Base-by-base conservation (phyloP, 2,113 vertebrate genomes). In the Pleuronectes platessa region DNA sequence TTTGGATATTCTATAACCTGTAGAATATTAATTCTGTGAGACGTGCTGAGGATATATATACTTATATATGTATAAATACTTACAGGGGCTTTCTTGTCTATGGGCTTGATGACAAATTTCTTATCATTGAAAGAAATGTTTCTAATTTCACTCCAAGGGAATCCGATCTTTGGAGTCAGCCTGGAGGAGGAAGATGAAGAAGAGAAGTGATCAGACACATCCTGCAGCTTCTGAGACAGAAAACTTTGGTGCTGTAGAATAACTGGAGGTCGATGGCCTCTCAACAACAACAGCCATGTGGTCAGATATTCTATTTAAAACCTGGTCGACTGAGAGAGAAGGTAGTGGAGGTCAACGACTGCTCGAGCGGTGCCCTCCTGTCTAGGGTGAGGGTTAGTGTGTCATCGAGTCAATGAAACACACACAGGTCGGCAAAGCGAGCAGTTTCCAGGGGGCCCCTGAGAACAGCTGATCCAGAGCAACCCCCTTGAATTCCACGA, bases 91-190 rank as follows among this genome's bases (percentile, higher is more conserved):
- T 97, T 99, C 93, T 97, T 99, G 90, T 99, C 98, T 61, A 98
- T 96, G 60, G 98, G 97, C 89, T 99, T 99, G 89, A 99, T 99
- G 90, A 96, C 91, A 87, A 99, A 99, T 81, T 98, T 99, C 89
- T 98, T 99, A 82, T 99, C 97, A 75, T 90, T 97, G 92, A 97
- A 99, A 76, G 98, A 98, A 89, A 99, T 96, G 83, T 98, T 99
- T 86, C 96, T 94, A 79, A 99, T 99, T 94, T 99, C 98, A 3
- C 97, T 99, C 98, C 98, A 99, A 0, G 98, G 98, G 67, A 99
- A 99, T 69, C 98, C 98, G 21, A 99, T 99, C 92, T 99, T 99
- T 1, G 98, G 97, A 31, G 96, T 95, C 77, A 99, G 92, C 77
- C 98, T 99, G 80, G 27, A 85, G 88, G 61, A 68, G 0, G 77